These are phyloP conservation scores for Vidua chalybeata DNA, from an alignment of 2,113 vertebrate genomes.

Conservation along the genomic window DNA sequence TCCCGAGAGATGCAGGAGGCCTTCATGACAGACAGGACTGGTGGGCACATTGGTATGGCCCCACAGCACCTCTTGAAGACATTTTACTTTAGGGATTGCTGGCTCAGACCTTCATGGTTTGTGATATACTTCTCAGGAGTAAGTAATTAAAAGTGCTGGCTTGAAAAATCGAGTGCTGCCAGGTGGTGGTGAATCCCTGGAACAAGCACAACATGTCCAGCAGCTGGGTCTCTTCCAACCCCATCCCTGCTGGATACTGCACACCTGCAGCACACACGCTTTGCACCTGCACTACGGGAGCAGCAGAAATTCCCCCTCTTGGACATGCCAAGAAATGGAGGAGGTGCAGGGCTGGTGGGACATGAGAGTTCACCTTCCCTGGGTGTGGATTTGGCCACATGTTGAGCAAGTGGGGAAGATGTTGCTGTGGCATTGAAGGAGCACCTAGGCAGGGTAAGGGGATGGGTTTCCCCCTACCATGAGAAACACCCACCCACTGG, in stretches of 20 bases:
- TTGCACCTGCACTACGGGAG: accelerated
- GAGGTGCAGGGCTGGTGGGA: not conserved
- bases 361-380: accelerated
- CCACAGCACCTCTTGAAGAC: not conserved
- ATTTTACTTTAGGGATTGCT: not conserved
- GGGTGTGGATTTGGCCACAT: not conserved
- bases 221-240: not conserved
- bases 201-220: accelerated
- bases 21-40: not conserved
- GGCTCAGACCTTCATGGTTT: not conserved
- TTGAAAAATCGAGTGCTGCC: not conserved
- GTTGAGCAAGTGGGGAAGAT: not conserved
- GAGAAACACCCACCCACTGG: not conserved
- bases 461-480: not conserved
- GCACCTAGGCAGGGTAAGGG: not conserved
- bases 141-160: not conserved
- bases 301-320: not conserved
- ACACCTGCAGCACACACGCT: not conserved
- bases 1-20: not conserved
- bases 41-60: not conserved
- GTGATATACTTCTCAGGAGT: accelerated
- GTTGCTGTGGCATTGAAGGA: accelerated
- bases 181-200: not conserved
- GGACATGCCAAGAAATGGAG: not conserved
- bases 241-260: not conserved